Evolutionary conservation across 2,113 vertebrate genomes (phyloP).

Genomic region (Myrmecophaga tridactyla): DNA sequence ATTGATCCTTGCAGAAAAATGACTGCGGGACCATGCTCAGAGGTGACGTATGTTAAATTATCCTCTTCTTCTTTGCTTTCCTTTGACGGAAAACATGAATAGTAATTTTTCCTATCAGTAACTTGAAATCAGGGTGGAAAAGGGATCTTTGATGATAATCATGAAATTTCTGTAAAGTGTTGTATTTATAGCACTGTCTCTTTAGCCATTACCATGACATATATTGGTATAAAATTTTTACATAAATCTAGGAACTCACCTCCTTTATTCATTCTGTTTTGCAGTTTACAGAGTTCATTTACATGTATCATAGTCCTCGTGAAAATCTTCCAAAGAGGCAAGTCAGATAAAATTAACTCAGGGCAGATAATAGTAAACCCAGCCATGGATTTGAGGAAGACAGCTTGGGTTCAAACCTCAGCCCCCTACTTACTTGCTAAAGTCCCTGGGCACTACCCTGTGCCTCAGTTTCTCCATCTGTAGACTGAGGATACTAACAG

Average conservation of each 20-base stretch:
- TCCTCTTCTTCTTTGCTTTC: not conserved
- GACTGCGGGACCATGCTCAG: not conserved
- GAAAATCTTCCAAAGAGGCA: not conserved
- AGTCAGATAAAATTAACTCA: not conserved
- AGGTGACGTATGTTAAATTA: conserved; percentile 21
- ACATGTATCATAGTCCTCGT: not conserved
- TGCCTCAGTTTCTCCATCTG: not conserved
- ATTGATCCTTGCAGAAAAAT: conserved; percentile 52
- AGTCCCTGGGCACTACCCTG: not conserved
- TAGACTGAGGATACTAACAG: not conserved
- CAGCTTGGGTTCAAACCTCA: not conserved
- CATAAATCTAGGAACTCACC: not conserved
- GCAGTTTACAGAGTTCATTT: not conserved
- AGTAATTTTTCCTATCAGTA: not conserved
- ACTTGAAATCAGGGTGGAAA: not conserved
- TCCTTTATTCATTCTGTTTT: not conserved
- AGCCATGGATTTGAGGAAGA: not conserved
- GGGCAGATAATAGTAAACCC: not conserved
- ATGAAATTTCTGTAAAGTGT: not conserved
- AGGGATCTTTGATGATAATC: not conserved
- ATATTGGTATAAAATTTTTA: not conserved
- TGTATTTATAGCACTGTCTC: not conserved
- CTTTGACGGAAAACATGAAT: not conserved
- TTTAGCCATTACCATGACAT: not conserved
- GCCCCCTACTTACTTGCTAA: not conserved